phyloP scores from a whole-genome alignment of 2,797 vertebrate genomes.

The Sciaenops ocellatus region DNA sequence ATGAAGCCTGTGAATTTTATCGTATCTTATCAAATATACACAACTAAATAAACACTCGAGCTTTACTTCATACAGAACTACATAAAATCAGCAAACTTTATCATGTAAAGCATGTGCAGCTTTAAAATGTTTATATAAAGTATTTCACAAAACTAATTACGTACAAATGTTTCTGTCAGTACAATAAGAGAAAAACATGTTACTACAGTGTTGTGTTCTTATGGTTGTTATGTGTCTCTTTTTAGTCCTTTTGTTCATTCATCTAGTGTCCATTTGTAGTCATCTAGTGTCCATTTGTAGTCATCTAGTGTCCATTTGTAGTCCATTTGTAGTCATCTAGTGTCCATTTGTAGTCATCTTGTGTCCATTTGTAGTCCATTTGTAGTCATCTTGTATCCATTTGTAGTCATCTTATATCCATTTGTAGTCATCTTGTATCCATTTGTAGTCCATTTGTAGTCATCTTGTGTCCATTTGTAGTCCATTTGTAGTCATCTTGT shows the following conservation, averaged over 20 bases:
- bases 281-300: background rate
- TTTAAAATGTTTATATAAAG: slow-evolving; percentile 19
- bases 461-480: too few species aligned
- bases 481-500: too few species aligned
- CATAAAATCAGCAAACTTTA: slow-evolving; percentile 11
- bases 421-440: too few species aligned
- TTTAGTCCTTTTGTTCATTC: background rate
- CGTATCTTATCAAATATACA: slow-evolving; percentile 62
- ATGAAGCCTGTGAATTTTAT: slow-evolving; percentile 48
- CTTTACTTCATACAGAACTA: slow-evolving; percentile 8
- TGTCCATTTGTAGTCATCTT: background rate
- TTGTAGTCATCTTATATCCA: too few species aligned
- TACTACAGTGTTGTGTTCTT: background rate
- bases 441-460: too few species aligned
- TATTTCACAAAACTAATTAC: background rate
- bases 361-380: background rate
- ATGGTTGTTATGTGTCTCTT: background rate
- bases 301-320: background rate
- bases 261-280: background rate
- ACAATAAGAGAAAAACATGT: background rate
- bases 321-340: fast-evolving
- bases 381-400: too few species aligned
- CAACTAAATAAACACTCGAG: slow-evolving; percentile 44
- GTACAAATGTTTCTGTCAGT: background rate
- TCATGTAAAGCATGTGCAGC: background rate